A percentile compares a stretch with the other conserved stretches of the same genome.
Evolutionary conservation across 64 coral and sea anemone genomes (phyloP).

Genomic region (Pocillopora damicornis): DNA sequence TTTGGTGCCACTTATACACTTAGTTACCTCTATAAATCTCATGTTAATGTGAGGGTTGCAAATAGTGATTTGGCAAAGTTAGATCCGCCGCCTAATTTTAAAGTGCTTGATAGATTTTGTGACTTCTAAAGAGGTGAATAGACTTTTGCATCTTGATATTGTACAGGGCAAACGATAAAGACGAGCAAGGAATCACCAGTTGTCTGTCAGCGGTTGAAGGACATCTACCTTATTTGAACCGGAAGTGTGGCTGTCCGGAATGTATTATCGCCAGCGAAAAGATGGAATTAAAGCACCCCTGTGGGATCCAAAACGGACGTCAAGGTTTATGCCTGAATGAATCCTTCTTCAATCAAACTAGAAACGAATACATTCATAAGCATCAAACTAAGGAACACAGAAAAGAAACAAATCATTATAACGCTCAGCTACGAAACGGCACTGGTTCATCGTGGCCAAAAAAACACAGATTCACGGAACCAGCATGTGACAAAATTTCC

Average conservation of each 20-base stretch:
- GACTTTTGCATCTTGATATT: not conserved
- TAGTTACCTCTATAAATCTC: no score
- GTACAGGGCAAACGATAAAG: not conserved
- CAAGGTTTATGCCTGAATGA: not conserved
- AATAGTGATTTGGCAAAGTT: no score
- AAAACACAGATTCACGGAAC: not conserved
- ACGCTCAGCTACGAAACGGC: not conserved
- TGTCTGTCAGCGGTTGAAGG: not conserved
- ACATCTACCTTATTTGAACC: not conserved
- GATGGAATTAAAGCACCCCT: not conserved
- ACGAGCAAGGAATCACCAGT: not conserved
- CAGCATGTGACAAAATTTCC: not conserved
- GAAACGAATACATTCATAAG: not conserved
- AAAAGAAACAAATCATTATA: not conserved
- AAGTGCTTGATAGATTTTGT: no score
- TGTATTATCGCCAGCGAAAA: conserved; percentile 7
- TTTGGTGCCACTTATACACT: no score
- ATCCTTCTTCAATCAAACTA: not conserved
- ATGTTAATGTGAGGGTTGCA: no score
- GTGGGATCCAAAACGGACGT: not conserved
- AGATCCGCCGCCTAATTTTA: no score
- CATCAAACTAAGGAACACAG: not conserved
- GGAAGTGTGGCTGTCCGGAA: conserved; percentile 15
- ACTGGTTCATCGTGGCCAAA: not conserved
- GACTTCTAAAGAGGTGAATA: no score